These are phyloP conservation scores for Magallana nippona DNA, from an alignment of 2,888 invertebrate genomes.

Conservation along the genomic window DNA sequence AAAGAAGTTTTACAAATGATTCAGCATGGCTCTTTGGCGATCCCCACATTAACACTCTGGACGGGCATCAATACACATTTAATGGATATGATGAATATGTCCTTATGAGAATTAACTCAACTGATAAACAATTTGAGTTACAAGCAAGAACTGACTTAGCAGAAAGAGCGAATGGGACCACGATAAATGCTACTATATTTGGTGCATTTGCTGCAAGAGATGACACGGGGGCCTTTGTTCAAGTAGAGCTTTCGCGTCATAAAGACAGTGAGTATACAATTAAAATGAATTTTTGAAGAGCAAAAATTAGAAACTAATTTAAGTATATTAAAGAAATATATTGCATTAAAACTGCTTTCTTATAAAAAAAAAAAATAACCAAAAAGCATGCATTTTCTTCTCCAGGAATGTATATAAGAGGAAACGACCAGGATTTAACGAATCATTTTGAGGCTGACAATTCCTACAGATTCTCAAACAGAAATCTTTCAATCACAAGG, in stretches of 20 bases:
- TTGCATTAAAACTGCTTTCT: not conserved
- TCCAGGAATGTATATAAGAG: conserved; percentile 31
- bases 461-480: conserved; percentile 15
- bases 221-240: conserved; percentile 11
- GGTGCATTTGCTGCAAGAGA: conserved; percentile 57
- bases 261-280: conserved; percentile 26
- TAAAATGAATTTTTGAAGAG: not conserved
- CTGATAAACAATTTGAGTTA: conserved; percentile 36
- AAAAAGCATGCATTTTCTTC: not conserved
- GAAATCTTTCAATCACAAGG: not conserved
- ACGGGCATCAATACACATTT: conserved; percentile 54
- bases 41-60: conserved; percentile 60
- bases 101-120: conserved; percentile 43
- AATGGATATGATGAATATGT: conserved; percentile 61
- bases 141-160: conserved; percentile 55
- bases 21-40: conserved; percentile 53
- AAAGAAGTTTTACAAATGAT: no score
- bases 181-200: conserved; percentile 59
- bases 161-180: conserved; percentile 43
- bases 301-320: not conserved
- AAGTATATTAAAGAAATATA: no score
- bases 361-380: not conserved
- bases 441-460: conserved; percentile 13
- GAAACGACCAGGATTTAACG: conserved; percentile 38
- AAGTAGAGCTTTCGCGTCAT: conserved; percentile 33